Evolutionary conservation across 2,113 vertebrate species (phyloP).

Genomic region (Ia io): DNA sequence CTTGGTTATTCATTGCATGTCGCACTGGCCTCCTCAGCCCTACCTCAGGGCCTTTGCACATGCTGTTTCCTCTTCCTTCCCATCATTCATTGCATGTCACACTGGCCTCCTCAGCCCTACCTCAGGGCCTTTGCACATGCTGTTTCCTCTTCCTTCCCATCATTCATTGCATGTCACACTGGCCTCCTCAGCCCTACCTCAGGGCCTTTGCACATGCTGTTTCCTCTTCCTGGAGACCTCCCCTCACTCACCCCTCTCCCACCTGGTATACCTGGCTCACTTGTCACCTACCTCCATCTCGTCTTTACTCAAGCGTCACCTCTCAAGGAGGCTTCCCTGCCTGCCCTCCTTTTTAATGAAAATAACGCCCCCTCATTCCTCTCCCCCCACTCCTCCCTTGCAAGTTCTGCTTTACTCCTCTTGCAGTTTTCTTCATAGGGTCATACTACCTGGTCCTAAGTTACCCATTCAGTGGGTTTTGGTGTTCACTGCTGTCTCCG

Average conservation of each 20-base stretch:
- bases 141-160: no score
- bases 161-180: no score
- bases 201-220: not conserved
- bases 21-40: no score
- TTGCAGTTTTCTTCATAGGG: no score
- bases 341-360: not conserved
- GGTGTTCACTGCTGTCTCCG: not conserved
- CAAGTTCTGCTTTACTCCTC: not conserved
- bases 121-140: not conserved
- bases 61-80: no score
- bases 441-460: no score
- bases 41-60: no score
- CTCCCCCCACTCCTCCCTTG: accelerated
- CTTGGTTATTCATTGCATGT: not conserved
- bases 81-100: no score
- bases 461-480: not conserved
- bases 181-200: no score
- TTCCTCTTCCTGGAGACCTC: not conserved
- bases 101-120: no score
- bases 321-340: not conserved
- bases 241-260: not conserved
- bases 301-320: not conserved
- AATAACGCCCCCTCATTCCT: no score
- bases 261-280: not conserved
- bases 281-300: not conserved